Evolutionary conservation across 64 coral and sea anemone genomes (phyloP), one percentile per base, ranked within the genome.

Genomic region (Cladopsammia gracilis): DNA sequence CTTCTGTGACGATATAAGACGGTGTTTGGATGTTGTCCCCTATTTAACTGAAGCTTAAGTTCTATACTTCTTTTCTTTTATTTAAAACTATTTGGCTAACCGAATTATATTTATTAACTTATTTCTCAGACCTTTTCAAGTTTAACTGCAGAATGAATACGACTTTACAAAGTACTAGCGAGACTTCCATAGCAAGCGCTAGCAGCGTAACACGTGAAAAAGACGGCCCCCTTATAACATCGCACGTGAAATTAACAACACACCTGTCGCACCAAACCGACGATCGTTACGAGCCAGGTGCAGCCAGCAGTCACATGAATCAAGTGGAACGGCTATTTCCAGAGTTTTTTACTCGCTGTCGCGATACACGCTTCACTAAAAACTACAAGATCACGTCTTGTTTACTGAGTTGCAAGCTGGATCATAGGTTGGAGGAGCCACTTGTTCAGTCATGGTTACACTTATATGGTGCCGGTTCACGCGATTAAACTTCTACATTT

Each of bases 371-470:
- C 45, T 75, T 50, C 3, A 19, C 14, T 5, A 45, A 56, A 56
- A 56, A 2, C 19, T 25, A 25, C 48, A 77, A 25, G 22, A 7
- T 48, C 72, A 75, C 46, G 45, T 5, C 72, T 49, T 19, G 5
- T 22, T 4, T 7, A 18, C 0, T 19, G 13, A 52, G 53, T 56
- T 10, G 8, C 20, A 77, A 25, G 20, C 9, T 54, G 7, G 22
- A 56, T 11, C 77, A 60, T 42, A 26, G 24, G 54, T 6, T 54
- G 6, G 25, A 79, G 43, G 73, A 76, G 7, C 53, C 77, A 6
- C 53, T 79, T 6, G 54, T 79, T 79, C 77, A 79, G 8, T 79
- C 77, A 24, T 79, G 77, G 77, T 60, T 79, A 23, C 56, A 16
- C 13, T 79, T 79, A 24, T 79, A 79, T 59, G 77, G 77, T 15